These are phyloP conservation scores for Anser cygnoides DNA, from an alignment of 2,113 vertebrate species.

Conservation along the genomic window DNA sequence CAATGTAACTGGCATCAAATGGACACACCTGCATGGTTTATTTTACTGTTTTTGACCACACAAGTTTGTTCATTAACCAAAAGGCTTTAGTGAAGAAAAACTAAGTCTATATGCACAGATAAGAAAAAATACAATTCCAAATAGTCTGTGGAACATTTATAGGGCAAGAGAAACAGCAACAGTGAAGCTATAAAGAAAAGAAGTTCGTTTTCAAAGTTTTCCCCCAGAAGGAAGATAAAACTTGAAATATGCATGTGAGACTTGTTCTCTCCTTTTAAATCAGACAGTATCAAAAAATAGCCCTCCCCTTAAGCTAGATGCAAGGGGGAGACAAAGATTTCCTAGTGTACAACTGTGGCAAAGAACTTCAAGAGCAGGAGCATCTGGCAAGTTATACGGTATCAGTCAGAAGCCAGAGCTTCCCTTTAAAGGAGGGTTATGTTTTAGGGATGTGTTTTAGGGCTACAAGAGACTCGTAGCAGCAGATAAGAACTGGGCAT, in stretches of 20 bases:
- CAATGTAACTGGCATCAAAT: not conserved
- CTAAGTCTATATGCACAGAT: not conserved
- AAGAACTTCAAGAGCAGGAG: not conserved
- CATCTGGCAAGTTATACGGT: not conserved
- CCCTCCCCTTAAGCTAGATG: not conserved
- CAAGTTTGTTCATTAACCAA: not conserved
- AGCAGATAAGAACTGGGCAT: not conserved
- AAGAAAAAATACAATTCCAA: not conserved
- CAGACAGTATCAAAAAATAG: not conserved
- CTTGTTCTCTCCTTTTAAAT: constrained; percentile 1
- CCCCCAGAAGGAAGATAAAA: not conserved
- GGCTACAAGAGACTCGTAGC: not conserved
- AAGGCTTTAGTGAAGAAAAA: not conserved
- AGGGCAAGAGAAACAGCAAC: not conserved
- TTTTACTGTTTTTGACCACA: not conserved
- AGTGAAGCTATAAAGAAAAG: not conserved
- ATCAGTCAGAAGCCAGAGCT: not conserved
- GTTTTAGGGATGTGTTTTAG: not conserved
- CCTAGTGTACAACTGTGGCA: not conserved
- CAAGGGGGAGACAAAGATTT: not conserved
- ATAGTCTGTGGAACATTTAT: not conserved
- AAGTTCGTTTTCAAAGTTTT: not conserved
- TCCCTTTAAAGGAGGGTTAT: not conserved
- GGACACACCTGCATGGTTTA: not conserved
- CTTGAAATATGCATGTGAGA: not conserved